Percentiles rank a stretch among this genome's conserved stretches.
phyloP scores from a whole-genome alignment of 2,888 invertebrate species.

The Argyresthia goedartella region DNA sequence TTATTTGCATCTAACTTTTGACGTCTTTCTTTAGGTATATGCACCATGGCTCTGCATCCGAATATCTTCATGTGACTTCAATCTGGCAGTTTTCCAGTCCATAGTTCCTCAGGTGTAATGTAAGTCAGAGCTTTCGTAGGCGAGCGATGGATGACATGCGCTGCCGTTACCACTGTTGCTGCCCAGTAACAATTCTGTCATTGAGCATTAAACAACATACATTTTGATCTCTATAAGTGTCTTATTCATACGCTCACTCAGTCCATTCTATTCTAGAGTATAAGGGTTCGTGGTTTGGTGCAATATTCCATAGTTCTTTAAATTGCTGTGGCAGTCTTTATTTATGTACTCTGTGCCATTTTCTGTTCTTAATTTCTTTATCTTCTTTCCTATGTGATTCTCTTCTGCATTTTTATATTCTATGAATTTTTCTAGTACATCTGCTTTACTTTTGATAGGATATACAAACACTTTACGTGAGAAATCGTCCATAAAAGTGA shows the following conservation, averaged over 20 bases:
- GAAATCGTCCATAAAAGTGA: constrained; percentile 12
- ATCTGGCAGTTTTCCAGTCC: constrained; percentile 25
- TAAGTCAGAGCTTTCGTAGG: not conserved
- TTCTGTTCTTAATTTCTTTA: constrained; percentile 6
- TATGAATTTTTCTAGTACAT: not conserved
- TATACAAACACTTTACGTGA: constrained; percentile 10
- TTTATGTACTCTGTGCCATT: constrained; percentile 3
- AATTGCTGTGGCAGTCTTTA: not conserved
- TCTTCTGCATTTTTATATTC: constrained; percentile 1
- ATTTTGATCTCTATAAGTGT: constrained; percentile 11
- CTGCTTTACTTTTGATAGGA: constrained; percentile 6
- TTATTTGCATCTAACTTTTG: constrained; percentile 28
- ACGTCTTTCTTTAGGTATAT: constrained; percentile 27
- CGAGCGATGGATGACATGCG: constrained; percentile 1
- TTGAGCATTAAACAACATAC: constrained; percentile 2
- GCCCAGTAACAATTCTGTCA: constrained; percentile 14
- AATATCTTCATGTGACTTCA: constrained; percentile 27
- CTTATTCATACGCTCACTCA: constrained; percentile 2
- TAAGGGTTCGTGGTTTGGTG: constrained; percentile 3
- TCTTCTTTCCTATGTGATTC: constrained; percentile 9
- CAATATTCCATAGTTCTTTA: not conserved
- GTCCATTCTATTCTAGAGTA: constrained; percentile 7
- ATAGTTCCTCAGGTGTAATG: constrained; percentile 27
- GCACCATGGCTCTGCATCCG: constrained; percentile 27
- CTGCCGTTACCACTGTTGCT: constrained; percentile 15